Percentiles rank a stretch among this genome's conserved stretches.
Evolutionary conservation across 2,113 vertebrate genomes (phyloP).

Genomic region (Nanorana parkeri): DNA sequence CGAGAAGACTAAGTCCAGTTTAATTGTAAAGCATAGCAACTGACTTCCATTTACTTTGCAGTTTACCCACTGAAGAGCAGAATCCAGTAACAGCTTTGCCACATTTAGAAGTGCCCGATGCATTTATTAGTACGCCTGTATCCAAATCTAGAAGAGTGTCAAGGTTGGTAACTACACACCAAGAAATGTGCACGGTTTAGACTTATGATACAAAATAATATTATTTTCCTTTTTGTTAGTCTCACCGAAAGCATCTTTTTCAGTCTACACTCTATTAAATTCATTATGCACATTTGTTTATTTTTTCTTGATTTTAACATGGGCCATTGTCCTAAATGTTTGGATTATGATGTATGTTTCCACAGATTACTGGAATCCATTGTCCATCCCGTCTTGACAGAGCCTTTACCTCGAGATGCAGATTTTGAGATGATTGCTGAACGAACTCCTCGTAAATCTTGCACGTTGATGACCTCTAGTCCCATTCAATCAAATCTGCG

Average conservation of each 20-base stretch:
- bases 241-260: too few species aligned
- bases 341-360: constrained; percentile 25
- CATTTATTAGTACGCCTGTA: constrained; percentile 88
- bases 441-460: constrained; percentile 68
- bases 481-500: constrained; percentile 57
- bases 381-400: constrained; percentile 73
- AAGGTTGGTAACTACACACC: constrained; percentile 73
- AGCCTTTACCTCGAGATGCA: constrained; percentile 30
- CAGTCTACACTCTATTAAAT: too few species aligned
- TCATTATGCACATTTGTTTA: too few species aligned
- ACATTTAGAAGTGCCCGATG: constrained; percentile 69
- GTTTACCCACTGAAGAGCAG: constrained; percentile 67
- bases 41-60: constrained; percentile 57
- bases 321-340: not conserved
- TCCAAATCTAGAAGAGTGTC: constrained; percentile 80
- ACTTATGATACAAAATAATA: too few species aligned
- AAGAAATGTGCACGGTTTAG: too few species aligned
- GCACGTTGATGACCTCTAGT: constrained; percentile 63
- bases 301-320: constrained; percentile 2
- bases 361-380: constrained; percentile 83
- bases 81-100: constrained; percentile 55
- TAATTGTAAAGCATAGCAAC: not conserved
- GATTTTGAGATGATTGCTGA: constrained; percentile 62
- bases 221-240: too few species aligned
- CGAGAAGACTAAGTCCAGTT: not conserved